Evolutionary conservation across 2,888 invertebrate species (phyloP), one percentile per base, ranked within the genome.

Genomic region (Ashinkailepas kermadecensis): DNA sequence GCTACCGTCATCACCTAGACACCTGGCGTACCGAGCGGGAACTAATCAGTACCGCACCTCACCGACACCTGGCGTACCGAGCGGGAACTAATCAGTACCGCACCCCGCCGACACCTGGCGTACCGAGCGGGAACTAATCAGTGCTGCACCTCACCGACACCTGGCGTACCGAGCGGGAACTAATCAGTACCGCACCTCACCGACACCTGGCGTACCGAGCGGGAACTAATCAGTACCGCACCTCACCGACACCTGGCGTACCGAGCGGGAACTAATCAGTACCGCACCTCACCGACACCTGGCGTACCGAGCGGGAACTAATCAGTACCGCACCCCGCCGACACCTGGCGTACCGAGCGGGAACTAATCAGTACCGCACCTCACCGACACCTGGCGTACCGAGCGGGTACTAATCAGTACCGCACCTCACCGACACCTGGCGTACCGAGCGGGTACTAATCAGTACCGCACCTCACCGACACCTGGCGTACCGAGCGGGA

Each of bases 81-180:
- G 18, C 21, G 56, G n/a, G 15, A 39, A 54, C 12, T 13, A 78
- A 25, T 9, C n/a, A 9, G 21, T 11, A 74, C 74, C 25, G 39
- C n/a, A n/a, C n/a, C n/a, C n/a, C 80, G 98, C 94, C 83, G 97
- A 97, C 81, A 91, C 91, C 90, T 90, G 86, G 80, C 18, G 80
- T 21, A 9, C n/a, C n/a, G 57, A n/a, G 18, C 21, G 56, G n/a
- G 15, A 39, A 54, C 12, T 13, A 78, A 25, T 9, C 98, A 99
- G 89, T 98, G 98, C 89, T 97, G 96, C 85, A 98, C 90, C 88
- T 98, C 80, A 98, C 94, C 83, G 97, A 97, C 81, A 91, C 91
- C 90, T 90, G 86, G 80, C 18, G 80, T 21, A 9, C n/a, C n/a
- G 57, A n/a, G 18, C 21, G 56, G n/a, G 15, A 39, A 54, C 12